These are phyloP conservation scores for Odontomyia ornata DNA, from an alignment of 2,888 invertebrate species.

Conservation along the genomic window DNA sequence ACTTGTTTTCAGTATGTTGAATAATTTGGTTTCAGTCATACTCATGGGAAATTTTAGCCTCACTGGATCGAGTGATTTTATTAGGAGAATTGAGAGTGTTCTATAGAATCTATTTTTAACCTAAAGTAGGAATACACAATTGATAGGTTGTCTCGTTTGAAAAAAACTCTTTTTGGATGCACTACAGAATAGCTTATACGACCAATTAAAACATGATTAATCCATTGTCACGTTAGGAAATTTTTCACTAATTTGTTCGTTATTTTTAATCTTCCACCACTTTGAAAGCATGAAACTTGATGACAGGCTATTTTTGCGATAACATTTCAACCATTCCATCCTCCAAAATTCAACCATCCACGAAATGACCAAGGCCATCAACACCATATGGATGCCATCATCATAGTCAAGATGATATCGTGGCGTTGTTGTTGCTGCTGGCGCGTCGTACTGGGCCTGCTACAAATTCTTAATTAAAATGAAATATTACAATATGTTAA, in stretches of 20 bases:
- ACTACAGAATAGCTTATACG: no score
- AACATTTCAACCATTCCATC: constrained; percentile 19
- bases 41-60: no score
- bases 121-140: no score
- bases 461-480: constrained; percentile 44
- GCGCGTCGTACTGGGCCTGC: neutral
- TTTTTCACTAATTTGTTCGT: neutral
- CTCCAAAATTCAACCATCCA: neutral
- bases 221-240: no score
- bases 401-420: neutral
- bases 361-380: constrained; percentile 18
- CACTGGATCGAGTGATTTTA: no score
- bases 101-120: no score
- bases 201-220: no score
- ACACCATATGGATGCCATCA: neutral
- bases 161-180: no score
- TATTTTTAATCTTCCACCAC: neutral
- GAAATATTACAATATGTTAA: constrained; percentile 39
- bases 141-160: no score
- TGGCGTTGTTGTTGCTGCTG: neutral
- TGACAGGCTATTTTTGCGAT: constrained; percentile 18
- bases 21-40: no score
- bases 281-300: neutral
- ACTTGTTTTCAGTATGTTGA: no score
- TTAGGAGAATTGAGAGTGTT: no score